Base-by-base conservation (phyloP, 2,113 vertebrate species). In the Arenaria interpres region DNA sequence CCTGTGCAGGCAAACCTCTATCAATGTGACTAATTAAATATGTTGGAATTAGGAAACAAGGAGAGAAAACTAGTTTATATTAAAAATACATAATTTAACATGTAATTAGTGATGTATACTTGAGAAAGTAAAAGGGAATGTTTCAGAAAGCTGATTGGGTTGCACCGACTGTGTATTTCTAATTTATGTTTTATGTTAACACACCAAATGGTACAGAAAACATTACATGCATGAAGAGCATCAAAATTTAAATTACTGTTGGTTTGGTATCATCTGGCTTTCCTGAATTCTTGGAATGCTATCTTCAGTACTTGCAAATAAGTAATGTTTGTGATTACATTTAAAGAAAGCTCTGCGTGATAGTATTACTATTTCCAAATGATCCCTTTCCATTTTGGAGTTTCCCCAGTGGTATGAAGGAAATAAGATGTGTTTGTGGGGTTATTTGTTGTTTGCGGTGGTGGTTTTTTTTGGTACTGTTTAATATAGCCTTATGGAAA, bases 131-230 rank as follows among this genome's bases (percentile, higher is more conserved):
- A 35, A 92, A 88, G 48, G 53, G 43, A 79, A 48, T 15, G 2
- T 74, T 96, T 93, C 68, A 78, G 75, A 71, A 89, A 92, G 24
- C 64, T 92, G 92, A 88, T 69, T 74, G 75, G 60, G 60, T 88
- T 92, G 72, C 57, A 23, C 27, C 80, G 67, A 79, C 64, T 79
- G 24, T 78, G 28, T 93, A 71, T 88, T 93, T 95, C 92, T 95
- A 59, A 89, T 89, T 92, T 68, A 22, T 56, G 83, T 89, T 90
- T 90, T 82, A 35, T 90, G 46, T 67, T 96, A 88, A 94, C 66
- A 77, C 46, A 54, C 54, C 72, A 77, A 94, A 91, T 88, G 76
- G 64, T 54, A 77, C 45, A 39, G 59, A 83, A 95, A 96, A 85
- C 62, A 53, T 78, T 85, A n/a, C 33, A 50, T 17, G 50, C 17